Base-by-base conservation (phyloP, 2,888 invertebrate species). In the Augiades crinisus region DNA sequence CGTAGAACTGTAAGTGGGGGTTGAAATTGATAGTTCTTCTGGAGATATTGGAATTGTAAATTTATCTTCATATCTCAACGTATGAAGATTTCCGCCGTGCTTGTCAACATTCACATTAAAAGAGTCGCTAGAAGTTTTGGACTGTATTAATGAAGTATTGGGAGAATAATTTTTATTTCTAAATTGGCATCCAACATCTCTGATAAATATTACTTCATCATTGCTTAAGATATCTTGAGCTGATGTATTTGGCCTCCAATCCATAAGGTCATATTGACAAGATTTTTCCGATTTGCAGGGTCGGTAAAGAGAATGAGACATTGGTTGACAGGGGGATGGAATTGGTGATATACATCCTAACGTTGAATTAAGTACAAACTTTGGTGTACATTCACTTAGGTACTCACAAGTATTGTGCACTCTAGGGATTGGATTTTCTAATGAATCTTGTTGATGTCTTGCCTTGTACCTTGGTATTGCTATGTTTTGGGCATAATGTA, bases 111-210 rank as follows among this genome's bases (percentile, higher is more conserved):
- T 76, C 10, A 62, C 55, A 38, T 72, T 62, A 55, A 74, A 75
- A 10, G 74, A 77, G 7, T 63, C 63, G 54, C 73, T 79, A 1
- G 80, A 84, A 24, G 59, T 60, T 60, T 75, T 78, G 4, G 70
- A 64, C 38, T 67, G 68, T 17, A 68, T 47, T 16, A 65, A 8
- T 19, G 72, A 74, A 51, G 67, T 68, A 47, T 63, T 68, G 0
- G 65, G 68, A 2, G 65, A 63, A 55, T 54, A 60, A 8, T 21
- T 63, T 62, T 75, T 80, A 50, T 69, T 72, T 55, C 70, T 64
- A 57, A 85, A 86, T 57, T 88, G 88, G 59, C 87, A 88, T 4
- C 86, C 87, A 5, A 87, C 87, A 56, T 88, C 86, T 64, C 87
- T 77, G 24, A 88, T 81, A 53, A 76, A 87, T 55, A 87, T 65